A percentile compares a stretch with the other conserved stretches of the same genome.
Conservation (phyloP, 2,797 vertebrate genomes). For the Fringilla coelebs region DNA sequence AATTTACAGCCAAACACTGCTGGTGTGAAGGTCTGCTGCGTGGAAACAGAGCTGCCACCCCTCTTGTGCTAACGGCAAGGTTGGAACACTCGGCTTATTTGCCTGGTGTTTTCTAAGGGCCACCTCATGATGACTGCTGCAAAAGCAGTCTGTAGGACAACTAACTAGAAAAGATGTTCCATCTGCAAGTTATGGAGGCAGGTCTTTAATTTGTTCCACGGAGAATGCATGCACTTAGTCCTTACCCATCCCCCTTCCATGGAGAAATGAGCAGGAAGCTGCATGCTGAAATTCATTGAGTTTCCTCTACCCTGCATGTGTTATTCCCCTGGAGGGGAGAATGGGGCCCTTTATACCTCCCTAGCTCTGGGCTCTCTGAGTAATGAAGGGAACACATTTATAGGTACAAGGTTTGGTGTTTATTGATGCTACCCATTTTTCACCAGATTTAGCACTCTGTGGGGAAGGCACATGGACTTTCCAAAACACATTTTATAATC, state of each 20-base stretch:
- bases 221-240: background rate
- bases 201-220: background rate
- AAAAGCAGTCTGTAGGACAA: background rate
- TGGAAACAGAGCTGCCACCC: background rate
- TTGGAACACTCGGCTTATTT: background rate
- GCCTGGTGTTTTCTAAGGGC: background rate
- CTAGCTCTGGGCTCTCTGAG: conserved; percentile 53
- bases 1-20: background rate
- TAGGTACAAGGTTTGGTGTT: conserved; percentile 74
- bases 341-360: conserved; percentile 58
- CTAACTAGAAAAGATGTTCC: background rate
- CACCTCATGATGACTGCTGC: background rate
- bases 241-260: background rate
- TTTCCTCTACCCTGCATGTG: conserved; percentile 47
- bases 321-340: conserved; percentile 59
- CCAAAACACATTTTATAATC: conserved; percentile 76
- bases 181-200: background rate
- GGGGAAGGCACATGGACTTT: conserved; percentile 75
- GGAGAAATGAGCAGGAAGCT: conserved; percentile 40
- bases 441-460: conserved; percentile 78
- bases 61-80: background rate
- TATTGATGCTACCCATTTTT: conserved; percentile 79
- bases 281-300: background rate
- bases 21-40: background rate
- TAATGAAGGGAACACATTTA: conserved; percentile 77